These are phyloP conservation scores for Heterochromis multidens DNA, from an alignment of 2,113 vertebrate genomes.

Conservation along the genomic window DNA sequence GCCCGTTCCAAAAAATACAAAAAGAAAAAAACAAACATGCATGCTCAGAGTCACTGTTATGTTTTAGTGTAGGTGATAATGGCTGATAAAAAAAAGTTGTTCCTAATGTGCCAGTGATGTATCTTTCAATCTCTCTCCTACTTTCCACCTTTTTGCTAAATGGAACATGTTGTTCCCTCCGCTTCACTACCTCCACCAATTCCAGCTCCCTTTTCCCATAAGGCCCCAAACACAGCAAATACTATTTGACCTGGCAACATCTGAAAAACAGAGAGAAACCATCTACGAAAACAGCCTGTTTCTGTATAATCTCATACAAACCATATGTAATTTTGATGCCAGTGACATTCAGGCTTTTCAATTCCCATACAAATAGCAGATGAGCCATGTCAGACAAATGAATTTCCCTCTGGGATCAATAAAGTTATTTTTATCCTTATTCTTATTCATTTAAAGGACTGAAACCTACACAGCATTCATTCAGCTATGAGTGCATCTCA, in stretches of 20 bases:
- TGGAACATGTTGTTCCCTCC: conserved; percentile 55
- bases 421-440: too few relatives aligned
- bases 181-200: neutral
- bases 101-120: neutral
- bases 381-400: too few relatives aligned
- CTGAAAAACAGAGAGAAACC: neutral
- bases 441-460: neutral
- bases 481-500: neutral
- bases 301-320: neutral
- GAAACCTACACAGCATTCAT: neutral
- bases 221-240: neutral
- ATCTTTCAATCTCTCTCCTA: neutral
- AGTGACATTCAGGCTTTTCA: too few relatives aligned
- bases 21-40: rapidly evolving
- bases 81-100: neutral
- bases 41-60: neutral
- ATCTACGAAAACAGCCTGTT: neutral
- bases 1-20: neutral
- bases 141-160: conserved; percentile 30
- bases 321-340: neutral
- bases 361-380: too few relatives aligned
- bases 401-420: too few relatives aligned
- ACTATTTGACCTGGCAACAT: neutral
- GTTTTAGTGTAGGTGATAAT: neutral
- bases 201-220: neutral